Percentiles rank a stretch among this genome's conserved stretches.
Conservation (phyloP, 2,888 invertebrate genomes). For the Acleris holmiana region DNA sequence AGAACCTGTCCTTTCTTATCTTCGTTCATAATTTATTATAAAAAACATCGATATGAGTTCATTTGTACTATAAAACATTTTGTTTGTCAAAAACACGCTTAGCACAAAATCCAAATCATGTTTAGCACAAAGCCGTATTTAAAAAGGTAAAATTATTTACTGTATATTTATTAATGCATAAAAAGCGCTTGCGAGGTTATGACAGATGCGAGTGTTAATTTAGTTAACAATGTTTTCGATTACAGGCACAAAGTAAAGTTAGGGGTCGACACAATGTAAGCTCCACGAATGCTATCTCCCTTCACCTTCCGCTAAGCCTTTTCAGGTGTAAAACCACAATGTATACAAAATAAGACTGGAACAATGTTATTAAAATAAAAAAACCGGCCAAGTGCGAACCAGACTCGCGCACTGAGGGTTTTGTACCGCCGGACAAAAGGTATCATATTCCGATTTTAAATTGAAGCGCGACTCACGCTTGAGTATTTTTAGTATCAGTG, state of each 20-base stretch:
- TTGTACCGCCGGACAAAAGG: too few relatives aligned
- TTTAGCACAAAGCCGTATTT: background rate
- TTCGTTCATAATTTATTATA: too few relatives aligned
- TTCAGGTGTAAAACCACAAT: constrained; percentile 46
- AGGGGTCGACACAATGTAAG: constrained; percentile 46
- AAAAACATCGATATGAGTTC: too few relatives aligned
- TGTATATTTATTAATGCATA: background rate
- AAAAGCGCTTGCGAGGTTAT: constrained; percentile 6
- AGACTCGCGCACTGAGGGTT: too few relatives aligned
- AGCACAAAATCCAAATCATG: background rate
- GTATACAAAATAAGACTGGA: constrained; percentile 12
- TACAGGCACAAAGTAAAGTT: constrained; percentile 45
- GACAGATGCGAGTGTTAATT: constrained; percentile 40
- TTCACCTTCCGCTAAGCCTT: constrained; percentile 39
- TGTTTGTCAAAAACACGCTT: background rate
- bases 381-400: too few relatives aligned
- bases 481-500: too few relatives aligned
- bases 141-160: background rate
- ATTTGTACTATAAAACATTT: too few relatives aligned
- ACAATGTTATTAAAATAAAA: too few relatives aligned
- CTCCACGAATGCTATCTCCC: constrained; percentile 47
- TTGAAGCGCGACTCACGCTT: too few relatives aligned
- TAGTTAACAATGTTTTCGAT: constrained; percentile 51
- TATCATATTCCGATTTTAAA: too few relatives aligned
- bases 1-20: too few relatives aligned